Evolutionary conservation across 2,113 vertebrate genomes (phyloP), one percentile per base, ranked within the genome.

Genomic region (Tretioscincus oriximinensis): DNA sequence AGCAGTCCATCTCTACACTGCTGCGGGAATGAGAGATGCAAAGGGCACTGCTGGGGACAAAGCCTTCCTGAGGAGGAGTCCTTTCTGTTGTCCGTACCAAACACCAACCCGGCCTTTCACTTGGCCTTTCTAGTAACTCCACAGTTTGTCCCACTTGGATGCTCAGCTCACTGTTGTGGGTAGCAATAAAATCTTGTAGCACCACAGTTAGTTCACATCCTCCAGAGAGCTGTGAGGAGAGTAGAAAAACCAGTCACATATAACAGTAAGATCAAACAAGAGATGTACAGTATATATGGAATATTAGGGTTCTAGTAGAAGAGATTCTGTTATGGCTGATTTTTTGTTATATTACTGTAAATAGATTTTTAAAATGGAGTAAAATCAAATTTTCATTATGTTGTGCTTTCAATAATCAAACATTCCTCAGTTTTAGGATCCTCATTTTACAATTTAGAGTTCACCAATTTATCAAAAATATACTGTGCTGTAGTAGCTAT

Each of bases 1-100:
- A 99, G 89, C 97, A 98, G 91, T 99, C 98, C 98, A 99, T 99
- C 92, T 99, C 98, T 88, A 99, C 96, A 0, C 98, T 99, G 95
- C 98, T 99, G 20, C 98, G 96, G 0, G 98, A 99, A 89, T 98
- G 98, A 7, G 98, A 99, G 83, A 99, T 94, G 77, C 98, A 99
- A 80, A 99, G 96, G 0, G 96, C 67, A 0, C 96, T 97, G 93
- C 97, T 97, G 90, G 98, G 98, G 1, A 99, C 98, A 92, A 99
- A 96, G 16, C 98, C 98, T 88, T 99, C 98, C 92, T 96, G 97
- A 0, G 97, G 97, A 0, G 97, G 98, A 79, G 92, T 98, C 51
- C 97, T 88, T 24, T 99, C 98, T 0, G 97, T 99, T 82, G 97
- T 99, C 26, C 98, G 93, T 2, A 99, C 97, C 90, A 99, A 94